phyloP scores from a whole-genome alignment of 2,797 vertebrate species.

The Microchirus variegatus region DNA sequence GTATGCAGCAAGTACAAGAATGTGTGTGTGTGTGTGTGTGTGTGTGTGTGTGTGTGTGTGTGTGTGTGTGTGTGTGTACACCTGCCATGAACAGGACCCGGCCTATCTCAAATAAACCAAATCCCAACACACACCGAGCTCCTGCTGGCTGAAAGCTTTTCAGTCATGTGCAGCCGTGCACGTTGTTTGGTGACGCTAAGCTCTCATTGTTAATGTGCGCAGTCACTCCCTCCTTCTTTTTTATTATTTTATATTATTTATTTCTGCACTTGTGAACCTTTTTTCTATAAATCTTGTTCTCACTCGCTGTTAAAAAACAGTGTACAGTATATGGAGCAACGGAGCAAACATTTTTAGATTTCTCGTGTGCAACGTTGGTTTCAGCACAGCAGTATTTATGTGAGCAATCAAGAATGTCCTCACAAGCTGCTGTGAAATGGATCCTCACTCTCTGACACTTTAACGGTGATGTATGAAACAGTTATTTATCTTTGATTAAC shows the following conservation, averaged over 20 bases:
- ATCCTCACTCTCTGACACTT: neutral
- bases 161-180: no score
- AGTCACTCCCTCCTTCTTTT: neutral
- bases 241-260: no score
- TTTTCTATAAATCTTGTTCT: no score
- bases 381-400: slow-evolving; percentile 8
- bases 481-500: no score
- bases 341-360: neutral
- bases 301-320: no score
- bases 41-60: no score
- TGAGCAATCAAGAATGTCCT: neutral
- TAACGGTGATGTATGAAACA: neutral
- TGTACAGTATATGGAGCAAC: neutral
- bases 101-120: slow-evolving; percentile 19
- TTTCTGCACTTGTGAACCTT: no score
- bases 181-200: slow-evolving; percentile 11
- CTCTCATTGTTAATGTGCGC: slow-evolving; percentile 6
- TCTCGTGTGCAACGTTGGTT: neutral
- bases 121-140: slow-evolving; percentile 35
- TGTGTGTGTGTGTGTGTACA: no score
- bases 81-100: no score
- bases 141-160: slow-evolving; percentile 22
- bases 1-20: no score
- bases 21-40: no score
- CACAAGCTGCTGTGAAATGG: neutral